Percentiles rank a stretch among this genome's conserved stretches.
These are phyloP conservation scores for Morpho helenor DNA, from an alignment of 2,888 invertebrate species.

Conservation along the genomic window DNA sequence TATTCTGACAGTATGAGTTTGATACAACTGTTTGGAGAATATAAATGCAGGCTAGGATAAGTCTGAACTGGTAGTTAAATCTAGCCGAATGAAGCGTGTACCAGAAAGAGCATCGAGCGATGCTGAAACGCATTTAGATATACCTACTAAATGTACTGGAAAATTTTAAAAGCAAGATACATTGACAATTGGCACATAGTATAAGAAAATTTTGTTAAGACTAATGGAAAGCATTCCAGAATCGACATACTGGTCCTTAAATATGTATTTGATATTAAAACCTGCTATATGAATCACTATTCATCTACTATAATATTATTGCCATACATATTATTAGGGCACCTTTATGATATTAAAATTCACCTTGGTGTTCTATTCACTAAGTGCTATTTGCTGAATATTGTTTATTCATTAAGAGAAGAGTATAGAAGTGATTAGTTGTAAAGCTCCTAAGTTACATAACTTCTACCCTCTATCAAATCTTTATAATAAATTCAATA, in stretches of 20 bases:
- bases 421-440: constrained; percentile 24
- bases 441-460: constrained; percentile 26
- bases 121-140: no score
- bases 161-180: no score
- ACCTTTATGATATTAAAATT: constrained; percentile 27
- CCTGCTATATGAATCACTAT: constrained; percentile 16
- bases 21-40: no score
- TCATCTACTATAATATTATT: constrained; percentile 35
- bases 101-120: no score
- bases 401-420: constrained; percentile 13
- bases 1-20: no score
- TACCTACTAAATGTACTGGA: no score
- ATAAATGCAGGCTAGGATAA: no score
- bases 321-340: constrained; percentile 34
- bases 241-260: constrained; percentile 1
- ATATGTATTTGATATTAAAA: neutral
- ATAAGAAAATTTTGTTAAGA: neutral
- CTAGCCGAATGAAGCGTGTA: no score
- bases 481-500: constrained; percentile 24
- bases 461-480: constrained; percentile 21
- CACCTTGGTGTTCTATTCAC: constrained; percentile 26
- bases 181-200: neutral
- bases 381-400: constrained; percentile 22
- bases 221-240: neutral
- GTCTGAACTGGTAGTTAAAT: no score